Evolutionary conservation across 2,888 invertebrate species (phyloP).

Genomic region (Melanargia galathea): DNA sequence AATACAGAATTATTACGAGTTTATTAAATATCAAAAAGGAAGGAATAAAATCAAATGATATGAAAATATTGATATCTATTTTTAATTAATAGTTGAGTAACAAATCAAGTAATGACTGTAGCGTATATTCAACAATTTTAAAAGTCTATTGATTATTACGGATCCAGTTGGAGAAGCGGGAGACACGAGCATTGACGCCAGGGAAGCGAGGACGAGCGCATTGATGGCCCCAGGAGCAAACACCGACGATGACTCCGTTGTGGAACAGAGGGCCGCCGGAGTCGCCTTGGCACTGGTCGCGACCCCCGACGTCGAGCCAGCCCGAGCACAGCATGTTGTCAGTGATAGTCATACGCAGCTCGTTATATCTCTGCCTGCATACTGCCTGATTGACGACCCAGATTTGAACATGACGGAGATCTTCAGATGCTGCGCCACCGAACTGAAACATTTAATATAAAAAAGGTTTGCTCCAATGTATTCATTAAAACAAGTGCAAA

Average conservation of each 20-base stretch:
- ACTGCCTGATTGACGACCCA: constrained; percentile 50
- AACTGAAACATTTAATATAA: constrained; percentile 25
- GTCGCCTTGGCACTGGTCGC: constrained; percentile 65
- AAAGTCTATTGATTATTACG: constrained; percentile 47
- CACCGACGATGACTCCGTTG: constrained; percentile 48
- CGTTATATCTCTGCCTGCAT: constrained; percentile 49
- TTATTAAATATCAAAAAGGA: too few species aligned
- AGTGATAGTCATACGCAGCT: constrained; percentile 44
- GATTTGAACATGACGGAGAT: constrained; percentile 51
- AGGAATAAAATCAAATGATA: too few species aligned
- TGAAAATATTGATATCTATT: too few species aligned
- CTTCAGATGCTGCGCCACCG: constrained; percentile 19
- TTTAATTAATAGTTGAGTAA: too few species aligned
- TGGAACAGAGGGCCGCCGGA: constrained; percentile 64
- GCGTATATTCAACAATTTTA: too few species aligned
- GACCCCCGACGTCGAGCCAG: constrained; percentile 60
- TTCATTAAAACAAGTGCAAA: too few species aligned
- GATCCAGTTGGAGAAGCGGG: constrained; percentile 56
- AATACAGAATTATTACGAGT: too few species aligned
- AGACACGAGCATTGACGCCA: constrained; percentile 55
- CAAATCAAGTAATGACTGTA: too few species aligned
- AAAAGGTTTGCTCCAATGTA: too few species aligned
- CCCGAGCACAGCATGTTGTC: constrained; percentile 63
- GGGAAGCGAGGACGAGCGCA: constrained; percentile 49
- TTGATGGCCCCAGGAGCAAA: constrained; percentile 52